phyloP scores from a whole-genome alignment of 2,797 vertebrate genomes.

The Sandelia bainsii region DNA sequence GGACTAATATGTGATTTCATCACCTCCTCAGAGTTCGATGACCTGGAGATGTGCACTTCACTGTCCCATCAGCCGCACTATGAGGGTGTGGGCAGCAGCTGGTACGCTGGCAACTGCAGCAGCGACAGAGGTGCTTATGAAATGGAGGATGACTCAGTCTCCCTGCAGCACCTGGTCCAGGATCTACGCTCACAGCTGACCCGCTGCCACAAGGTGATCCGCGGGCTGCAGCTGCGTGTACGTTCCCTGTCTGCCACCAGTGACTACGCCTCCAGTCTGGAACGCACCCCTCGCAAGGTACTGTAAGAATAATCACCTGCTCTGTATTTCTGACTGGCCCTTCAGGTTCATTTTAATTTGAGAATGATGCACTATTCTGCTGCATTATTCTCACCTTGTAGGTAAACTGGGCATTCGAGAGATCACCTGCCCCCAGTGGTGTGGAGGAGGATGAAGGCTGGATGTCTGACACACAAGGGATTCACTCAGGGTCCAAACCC shows the following conservation, averaged over 20 bases:
- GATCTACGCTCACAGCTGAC: constrained; percentile 90
- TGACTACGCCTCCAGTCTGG: constrained; percentile 91
- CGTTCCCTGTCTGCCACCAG: constrained; percentile 91
- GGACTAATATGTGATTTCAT: neutral
- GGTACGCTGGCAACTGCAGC: constrained; percentile 56
- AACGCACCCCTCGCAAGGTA: constrained; percentile 87
- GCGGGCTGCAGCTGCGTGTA: constrained; percentile 88
- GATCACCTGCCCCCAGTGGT: constrained; percentile 84
- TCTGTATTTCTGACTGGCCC: neutral
- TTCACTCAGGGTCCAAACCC: constrained; percentile 72
- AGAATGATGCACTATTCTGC: neutral
- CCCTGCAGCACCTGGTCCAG: constrained; percentile 86
- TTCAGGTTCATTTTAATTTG: neutral
- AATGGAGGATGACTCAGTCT: constrained; percentile 57
- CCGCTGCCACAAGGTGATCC: constrained; percentile 91
- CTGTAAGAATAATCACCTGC: neutral
- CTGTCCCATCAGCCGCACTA: constrained; percentile 75
- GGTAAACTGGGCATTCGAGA: constrained; percentile 82
- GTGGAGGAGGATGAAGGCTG: constrained; percentile 93
- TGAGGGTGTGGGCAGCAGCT: constrained; percentile 57
- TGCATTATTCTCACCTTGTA: constrained; percentile 34
- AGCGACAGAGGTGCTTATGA: constrained; percentile 48
- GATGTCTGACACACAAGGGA: constrained; percentile 88
- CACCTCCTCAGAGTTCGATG: constrained; percentile 89
- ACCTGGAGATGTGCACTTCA: constrained; percentile 85